phyloP scores from a whole-genome alignment of 2,797 vertebrate species.

The Mus minutoides region DNA sequence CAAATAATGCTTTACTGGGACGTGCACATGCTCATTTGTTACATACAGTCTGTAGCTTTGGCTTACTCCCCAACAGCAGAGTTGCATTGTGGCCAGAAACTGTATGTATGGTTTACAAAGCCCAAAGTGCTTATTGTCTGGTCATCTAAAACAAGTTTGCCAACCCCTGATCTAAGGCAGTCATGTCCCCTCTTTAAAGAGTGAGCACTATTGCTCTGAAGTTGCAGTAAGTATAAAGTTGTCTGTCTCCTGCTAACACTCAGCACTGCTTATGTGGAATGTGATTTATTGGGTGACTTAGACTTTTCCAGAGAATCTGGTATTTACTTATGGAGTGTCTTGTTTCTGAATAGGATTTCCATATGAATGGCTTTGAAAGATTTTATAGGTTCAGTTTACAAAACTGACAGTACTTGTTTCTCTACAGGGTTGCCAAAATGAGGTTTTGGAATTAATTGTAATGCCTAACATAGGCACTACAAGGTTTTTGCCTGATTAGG shows the following conservation, averaged over 20 bases:
- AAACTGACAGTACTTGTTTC: conserved; percentile 37
- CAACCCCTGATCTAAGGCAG: background rate
- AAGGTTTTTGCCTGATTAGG: background rate
- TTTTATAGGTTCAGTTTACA: conserved; percentile 55
- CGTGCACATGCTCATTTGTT: background rate
- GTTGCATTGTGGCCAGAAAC: conserved; percentile 35
- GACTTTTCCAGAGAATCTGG: conserved; percentile 19
- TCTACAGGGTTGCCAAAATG: conserved; percentile 30
- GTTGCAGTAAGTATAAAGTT: conserved; percentile 53
- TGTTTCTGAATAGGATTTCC: conserved; percentile 27
- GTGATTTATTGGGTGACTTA: conserved; percentile 7
- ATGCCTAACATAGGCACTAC: conserved; percentile 7
- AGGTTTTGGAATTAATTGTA: conserved; percentile 60
- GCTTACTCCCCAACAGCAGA: background rate
- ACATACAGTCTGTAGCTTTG: conserved; percentile 7
- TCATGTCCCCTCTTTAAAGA: conserved; percentile 43
- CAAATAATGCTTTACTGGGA: conserved; percentile 54
- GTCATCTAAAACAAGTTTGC: conserved; percentile 27
- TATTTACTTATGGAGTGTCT: conserved; percentile 28
- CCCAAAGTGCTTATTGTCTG: conserved; percentile 52
- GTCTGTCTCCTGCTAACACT: conserved; percentile 28
- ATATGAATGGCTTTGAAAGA: conserved; percentile 9
- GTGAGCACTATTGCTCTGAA: conserved; percentile 24
- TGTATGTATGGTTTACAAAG: background rate
- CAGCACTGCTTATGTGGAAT: conserved; percentile 42